Conservation (phyloP, 2,888 invertebrate species). For the Salticus scenicus region DNA sequence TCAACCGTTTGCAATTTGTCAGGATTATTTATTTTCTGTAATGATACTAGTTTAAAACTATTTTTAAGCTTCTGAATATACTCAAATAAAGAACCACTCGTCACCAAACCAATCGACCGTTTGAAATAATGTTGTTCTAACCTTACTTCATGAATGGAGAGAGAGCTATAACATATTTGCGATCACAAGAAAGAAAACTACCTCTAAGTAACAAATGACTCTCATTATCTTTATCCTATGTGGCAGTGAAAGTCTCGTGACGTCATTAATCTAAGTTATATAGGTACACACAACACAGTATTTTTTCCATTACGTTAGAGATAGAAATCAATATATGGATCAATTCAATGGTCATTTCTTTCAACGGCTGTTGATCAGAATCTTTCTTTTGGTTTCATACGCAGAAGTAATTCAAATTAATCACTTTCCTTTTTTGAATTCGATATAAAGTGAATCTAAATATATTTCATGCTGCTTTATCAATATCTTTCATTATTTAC, state of each 20-base stretch:
- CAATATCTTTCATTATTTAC: too few relatives aligned
- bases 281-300: constrained; percentile 21
- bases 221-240: constrained; percentile 51
- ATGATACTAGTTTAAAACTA: constrained; percentile 7
- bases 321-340: constrained; percentile 40
- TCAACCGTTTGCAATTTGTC: background rate
- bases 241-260: constrained; percentile 44
- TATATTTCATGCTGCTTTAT: too few relatives aligned
- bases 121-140: constrained; percentile 36
- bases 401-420: background rate
- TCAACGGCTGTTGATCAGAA: constrained; percentile 1
- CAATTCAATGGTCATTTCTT: constrained; percentile 1
- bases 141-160: background rate
- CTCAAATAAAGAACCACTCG: constrained; percentile 10
- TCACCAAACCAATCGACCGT: constrained; percentile 14
- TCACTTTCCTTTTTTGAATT: background rate
- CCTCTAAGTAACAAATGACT: constrained; percentile 34
- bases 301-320: constrained; percentile 44
- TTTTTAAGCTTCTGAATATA: constrained; percentile 15
- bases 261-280: constrained; percentile 64
- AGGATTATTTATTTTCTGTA: constrained; percentile 20
- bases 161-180: constrained; percentile 29
- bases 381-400: background rate
- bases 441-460: too few relatives aligned
- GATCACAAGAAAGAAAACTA: constrained; percentile 28